Evolutionary conservation across 1,140 invertebrate genomes (phyloP), one percentile per base, ranked within the genome.

Genomic region (Drosophila quadrilineata): DNA sequence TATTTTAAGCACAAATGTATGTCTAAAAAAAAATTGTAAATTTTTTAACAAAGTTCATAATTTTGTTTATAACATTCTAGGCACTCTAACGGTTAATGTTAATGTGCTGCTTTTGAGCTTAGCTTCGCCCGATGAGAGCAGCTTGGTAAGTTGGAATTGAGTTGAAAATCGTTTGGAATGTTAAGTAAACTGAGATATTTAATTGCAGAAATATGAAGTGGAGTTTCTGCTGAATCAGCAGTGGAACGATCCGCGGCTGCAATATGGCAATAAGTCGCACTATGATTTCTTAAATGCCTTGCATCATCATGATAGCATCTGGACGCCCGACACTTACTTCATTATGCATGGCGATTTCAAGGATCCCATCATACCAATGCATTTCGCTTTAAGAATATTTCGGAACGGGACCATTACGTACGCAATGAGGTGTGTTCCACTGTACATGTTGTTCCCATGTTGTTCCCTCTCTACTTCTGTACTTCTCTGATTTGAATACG

Each of bases 341-440:
- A 97, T 97, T 88, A 97, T 97, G 94, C 96, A 97, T 90, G 96
- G 96, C 54, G 96, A 97, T 90, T 97, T 97, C 90, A 97, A 97
- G 92, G 94, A 96, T 90, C 95, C 96, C 28, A 93, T 97, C 76
- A 96, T 96, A 89, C 96, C 96, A 36, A 94, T 96, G 88, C 95
- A 97, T 91, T 96, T 98, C 79, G 95, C 96, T 59, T 92, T 98
- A 82, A 93, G 95, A 82, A 96, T 98, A 87, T 97, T 94, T 90
- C 93, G 95, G 75, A 97, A 98, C 88, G 96, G 96, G 88, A 97
- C 95, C 75, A 96, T 98, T 90, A 95, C 95, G 91, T 98, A 97
- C 91, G 94, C 96, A 88, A 97, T 96, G 94, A 93, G 96, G 94
- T 95, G 92, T 90, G 89, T 72, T n/a, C n/a, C n/a, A n/a, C n/a